These are phyloP conservation scores for Tychaedon coryphoeus DNA, from an alignment of 2,113 vertebrate genomes.

Conservation along the genomic window DNA sequence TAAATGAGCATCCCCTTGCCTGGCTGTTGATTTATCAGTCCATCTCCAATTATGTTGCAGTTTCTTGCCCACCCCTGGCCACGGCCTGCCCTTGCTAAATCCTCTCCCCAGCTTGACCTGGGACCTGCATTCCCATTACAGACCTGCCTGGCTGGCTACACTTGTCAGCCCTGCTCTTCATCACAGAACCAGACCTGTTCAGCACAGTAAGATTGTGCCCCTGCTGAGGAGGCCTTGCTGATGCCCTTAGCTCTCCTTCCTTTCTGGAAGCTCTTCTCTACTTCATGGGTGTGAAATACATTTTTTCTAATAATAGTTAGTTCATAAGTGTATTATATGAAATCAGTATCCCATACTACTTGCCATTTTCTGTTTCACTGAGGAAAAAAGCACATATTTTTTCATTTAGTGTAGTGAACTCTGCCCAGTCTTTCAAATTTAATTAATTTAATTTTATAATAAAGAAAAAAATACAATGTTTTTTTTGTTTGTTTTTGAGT, in stretches of 20 bases:
- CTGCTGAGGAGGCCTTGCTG: background rate
- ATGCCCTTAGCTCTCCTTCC: background rate
- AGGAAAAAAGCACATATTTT: rapidly evolving
- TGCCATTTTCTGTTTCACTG: background rate
- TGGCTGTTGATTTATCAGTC: background rate
- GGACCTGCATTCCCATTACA: rapidly evolving
- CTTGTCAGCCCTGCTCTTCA: rapidly evolving
- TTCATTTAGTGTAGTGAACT: background rate
- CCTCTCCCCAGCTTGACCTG: background rate
- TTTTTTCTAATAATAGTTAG: background rate
- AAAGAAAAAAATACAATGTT: background rate
- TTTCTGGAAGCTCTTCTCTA: background rate
- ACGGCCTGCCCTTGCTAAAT: background rate
- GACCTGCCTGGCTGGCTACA: background rate
- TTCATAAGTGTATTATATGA: background rate
- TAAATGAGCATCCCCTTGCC: background rate
- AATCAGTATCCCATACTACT: background rate
- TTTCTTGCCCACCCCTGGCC: background rate
- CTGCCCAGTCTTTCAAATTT: background rate
- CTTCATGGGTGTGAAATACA: background rate
- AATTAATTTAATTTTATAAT: background rate
- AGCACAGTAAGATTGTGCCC: no score
- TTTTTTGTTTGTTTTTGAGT: background rate
- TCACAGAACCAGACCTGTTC: background rate
- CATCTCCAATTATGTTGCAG: rapidly evolving